phyloP scores from a whole-genome alignment of 1,140 invertebrate genomes.

The Oryzaephilus surinamensis region DNA sequence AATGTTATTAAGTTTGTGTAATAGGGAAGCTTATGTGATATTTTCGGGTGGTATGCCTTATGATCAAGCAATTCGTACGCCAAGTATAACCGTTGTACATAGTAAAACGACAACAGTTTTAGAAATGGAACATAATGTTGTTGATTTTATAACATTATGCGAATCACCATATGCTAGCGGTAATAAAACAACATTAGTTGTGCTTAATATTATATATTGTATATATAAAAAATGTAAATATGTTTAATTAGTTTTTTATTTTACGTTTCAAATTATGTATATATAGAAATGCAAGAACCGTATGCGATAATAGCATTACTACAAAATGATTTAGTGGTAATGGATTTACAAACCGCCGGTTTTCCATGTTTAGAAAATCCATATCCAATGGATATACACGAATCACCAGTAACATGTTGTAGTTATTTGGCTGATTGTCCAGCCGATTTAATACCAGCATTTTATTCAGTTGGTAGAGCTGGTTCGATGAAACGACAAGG shows the following conservation, averaged over 20 bases:
- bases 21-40: conserved; percentile 78
- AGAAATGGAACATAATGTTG: conserved; percentile 98
- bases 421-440: conserved; percentile 96
- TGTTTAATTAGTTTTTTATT: no score
- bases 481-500: conserved; percentile 50
- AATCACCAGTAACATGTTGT: conserved; percentile 93
- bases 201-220: not conserved
- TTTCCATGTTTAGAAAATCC: conserved; percentile 99
- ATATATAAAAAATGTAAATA: no score
- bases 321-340: conserved; percentile 95
- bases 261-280: conserved; percentile 23
- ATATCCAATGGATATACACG: conserved; percentile 98
- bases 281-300: conserved; percentile 88
- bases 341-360: conserved; percentile 87
- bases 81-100: conserved; percentile 92
- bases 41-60: conserved; percentile 91
- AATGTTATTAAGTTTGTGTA: conserved; percentile 14
- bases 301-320: conserved; percentile 95
- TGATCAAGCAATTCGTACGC: conserved; percentile 79
- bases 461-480: conserved; percentile 54
- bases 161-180: conserved; percentile 88
- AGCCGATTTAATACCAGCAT: conserved; percentile 85
- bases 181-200: conserved; percentile 38
- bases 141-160: conserved; percentile 93
- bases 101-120: conserved; percentile 91